phyloP scores from a whole-genome alignment of 2,113 vertebrate species.

The Rhegmatorhina hoffmannsi region DNA sequence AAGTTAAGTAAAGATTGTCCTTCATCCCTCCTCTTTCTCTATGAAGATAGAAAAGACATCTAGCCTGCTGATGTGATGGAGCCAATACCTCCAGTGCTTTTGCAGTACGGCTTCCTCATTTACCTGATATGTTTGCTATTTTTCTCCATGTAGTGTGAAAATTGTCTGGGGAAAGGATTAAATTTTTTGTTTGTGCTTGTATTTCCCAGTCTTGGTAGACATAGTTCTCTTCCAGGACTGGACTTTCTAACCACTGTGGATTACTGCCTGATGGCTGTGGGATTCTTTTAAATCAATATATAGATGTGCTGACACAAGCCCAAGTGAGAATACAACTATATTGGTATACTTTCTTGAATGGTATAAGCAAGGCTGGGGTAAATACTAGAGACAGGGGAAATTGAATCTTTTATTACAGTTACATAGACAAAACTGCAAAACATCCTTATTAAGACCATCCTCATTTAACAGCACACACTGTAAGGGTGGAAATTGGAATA shows the following conservation, averaged over 20 bases:
- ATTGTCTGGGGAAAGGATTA: neutral
- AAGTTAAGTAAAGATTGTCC: neutral
- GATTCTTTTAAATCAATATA: neutral
- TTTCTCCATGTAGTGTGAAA: neutral
- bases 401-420: neutral
- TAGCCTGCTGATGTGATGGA: neutral
- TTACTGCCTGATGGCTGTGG: neutral
- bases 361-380: neutral
- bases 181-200: neutral
- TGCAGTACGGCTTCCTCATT: neutral
- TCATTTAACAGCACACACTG: neutral
- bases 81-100: neutral
- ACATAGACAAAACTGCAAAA: neutral
- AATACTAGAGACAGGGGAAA: neutral
- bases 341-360: neutral
- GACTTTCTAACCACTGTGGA: neutral
- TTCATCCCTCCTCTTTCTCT: neutral
- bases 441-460: neutral
- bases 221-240: neutral
- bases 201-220: neutral
- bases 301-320: neutral
- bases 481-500: neutral
- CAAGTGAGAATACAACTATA: neutral
- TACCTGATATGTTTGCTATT: neutral
- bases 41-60: neutral